Base-by-base conservation (phyloP, 2,113 vertebrate genomes). In the Vimba vimba region DNA sequence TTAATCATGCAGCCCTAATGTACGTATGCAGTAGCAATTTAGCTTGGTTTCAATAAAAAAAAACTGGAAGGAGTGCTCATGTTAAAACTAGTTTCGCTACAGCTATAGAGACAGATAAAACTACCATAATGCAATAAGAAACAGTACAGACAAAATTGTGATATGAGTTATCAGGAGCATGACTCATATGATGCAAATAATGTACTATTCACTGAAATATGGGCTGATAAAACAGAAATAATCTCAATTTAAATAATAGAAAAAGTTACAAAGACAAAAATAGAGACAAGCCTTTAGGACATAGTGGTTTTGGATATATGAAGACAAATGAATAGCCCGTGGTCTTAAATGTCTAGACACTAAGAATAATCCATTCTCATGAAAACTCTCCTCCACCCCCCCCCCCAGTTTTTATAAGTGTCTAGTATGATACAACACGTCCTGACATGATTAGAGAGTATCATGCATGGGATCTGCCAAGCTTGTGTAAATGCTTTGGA, bases 291-390 rank as follows among this genome's bases (percentile, higher is more conserved):
- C 77, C 80, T 76, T 60, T 76, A 59, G 55, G 52, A 71, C 60
- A 21, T 30, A 60, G 25, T 39, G 62, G 68, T 50, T 80, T 85
- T 6, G 33, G 74, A 79, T 81, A 9, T 23, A 47, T 39, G 17
- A 59, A 62, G 55, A 50, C n/a, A 45, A 78, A 79, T 85, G 62
- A 62, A 50, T 75, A 79, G 27, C 62, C 50, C 19, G 8, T 55
- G 27, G 69, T 85, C 21, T 82, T 82, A 69, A 47, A 85, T 1
- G n/a, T 59, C 85, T 69, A 69, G 62, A 82, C 25, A 45, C n/a
- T 76, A 19, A 76, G 25, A 64, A 2, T 62, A 66, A 45, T 47
- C 45, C 13, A 25, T 76, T 50, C 45, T 76, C 45, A 8, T 52
- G 74, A 76, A 50, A 13, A 30, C 21, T 57, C 50, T n/a, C 25